Evolutionary conservation across 1,140 invertebrate species (phyloP).

Genomic region (Prorops nasuta): DNA sequence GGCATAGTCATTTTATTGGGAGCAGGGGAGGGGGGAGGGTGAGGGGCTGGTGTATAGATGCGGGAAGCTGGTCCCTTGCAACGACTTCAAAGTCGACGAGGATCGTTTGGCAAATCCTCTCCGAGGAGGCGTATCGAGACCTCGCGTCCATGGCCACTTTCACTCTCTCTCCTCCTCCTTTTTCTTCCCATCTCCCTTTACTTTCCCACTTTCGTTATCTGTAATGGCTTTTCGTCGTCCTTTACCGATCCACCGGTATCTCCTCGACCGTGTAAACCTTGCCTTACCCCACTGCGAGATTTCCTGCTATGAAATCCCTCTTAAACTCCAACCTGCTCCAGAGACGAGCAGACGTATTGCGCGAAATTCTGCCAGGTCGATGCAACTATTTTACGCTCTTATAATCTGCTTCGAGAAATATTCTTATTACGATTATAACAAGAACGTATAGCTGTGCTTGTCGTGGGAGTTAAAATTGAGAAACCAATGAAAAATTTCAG

Average conservation of each 20-base stretch:
- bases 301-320: background rate
- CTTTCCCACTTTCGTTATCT: constrained; percentile 36
- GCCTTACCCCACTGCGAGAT: constrained; percentile 8
- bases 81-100: no score
- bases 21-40: constrained; percentile 8
- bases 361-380: no score
- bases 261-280: constrained; percentile 23
- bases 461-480: no score
- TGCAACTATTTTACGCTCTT: no score
- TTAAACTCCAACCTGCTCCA: background rate
- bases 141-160: background rate
- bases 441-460: no score
- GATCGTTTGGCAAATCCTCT: constrained; percentile 35
- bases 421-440: no score
- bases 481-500: no score
- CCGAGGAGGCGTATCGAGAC: constrained; percentile 26
- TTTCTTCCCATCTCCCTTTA: constrained; percentile 12
- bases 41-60: no score
- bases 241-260: constrained; percentile 27
- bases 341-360: no score
- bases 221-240: constrained; percentile 33
- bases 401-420: no score
- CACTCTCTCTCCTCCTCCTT: background rate
- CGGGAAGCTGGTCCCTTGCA: no score
- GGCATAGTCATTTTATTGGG: constrained; percentile 14